Evolutionary conservation across 2,797 vertebrate species (phyloP).

Genomic region (Urocyon cinereoargenteus): DNA sequence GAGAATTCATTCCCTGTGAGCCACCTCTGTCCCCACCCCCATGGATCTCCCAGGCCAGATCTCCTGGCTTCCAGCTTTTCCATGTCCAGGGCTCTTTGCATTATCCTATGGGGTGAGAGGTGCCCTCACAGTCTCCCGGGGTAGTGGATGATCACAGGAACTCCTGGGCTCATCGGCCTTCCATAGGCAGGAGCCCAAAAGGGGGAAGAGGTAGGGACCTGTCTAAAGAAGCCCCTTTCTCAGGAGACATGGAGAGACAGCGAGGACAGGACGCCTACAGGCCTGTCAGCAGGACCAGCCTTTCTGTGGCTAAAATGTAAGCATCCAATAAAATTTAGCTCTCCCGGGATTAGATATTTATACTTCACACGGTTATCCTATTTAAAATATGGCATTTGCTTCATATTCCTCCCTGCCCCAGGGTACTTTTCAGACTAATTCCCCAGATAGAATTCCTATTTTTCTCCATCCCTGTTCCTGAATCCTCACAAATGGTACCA

Average conservation of each 20-base stretch:
- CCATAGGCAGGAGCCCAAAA: neutral
- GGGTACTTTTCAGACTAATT: slow-evolving; percentile 9
- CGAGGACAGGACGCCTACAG: neutral
- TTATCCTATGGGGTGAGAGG: neutral
- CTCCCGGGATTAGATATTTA: neutral
- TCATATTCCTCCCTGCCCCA: neutral
- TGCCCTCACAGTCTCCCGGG: neutral
- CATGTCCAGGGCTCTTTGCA: neutral
- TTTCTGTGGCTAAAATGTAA: neutral
- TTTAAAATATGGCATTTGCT: neutral
- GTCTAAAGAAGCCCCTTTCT: neutral
- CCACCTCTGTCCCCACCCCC: neutral
- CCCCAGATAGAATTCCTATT: slow-evolving; percentile 38
- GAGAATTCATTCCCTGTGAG: neutral
- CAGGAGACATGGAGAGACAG: neutral
- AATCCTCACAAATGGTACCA: neutral
- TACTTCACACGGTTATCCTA: neutral
- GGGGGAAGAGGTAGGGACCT: neutral
- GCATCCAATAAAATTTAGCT: neutral
- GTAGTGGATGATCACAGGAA: neutral
- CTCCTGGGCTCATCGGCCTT: neutral
- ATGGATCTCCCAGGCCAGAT: neutral
- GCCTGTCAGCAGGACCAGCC: neutral
- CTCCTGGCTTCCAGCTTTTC: neutral
- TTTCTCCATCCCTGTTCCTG: slow-evolving; percentile 3